Percentiles rank a stretch among this genome's conserved stretches.
These are phyloP conservation scores for Nothobranchius furzeri DNA, from an alignment of 2,113 vertebrate species.

Conservation along the genomic window DNA sequence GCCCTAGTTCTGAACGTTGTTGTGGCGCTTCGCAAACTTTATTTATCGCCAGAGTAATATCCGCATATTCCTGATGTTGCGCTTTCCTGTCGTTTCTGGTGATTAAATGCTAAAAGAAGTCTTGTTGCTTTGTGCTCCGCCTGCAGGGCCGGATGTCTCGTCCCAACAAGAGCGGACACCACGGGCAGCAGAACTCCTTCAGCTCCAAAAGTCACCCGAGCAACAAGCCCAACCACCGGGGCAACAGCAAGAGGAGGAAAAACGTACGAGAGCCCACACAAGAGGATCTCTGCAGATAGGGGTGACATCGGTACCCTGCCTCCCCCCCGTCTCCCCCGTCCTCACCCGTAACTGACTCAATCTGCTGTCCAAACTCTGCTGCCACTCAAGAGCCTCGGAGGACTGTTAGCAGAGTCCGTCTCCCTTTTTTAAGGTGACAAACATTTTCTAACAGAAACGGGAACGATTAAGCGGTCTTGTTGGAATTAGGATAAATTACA, in stretches of 20 bases:
- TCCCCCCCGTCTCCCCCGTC: background rate
- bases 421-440: conserved; percentile 54
- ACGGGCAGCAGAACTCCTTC: conserved; percentile 85
- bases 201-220: conserved; percentile 87
- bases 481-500: conserved; percentile 57
- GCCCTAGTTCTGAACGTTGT: no score
- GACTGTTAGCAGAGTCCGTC: conserved; percentile 53
- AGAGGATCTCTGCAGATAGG: conserved; percentile 95
- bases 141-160: conserved; percentile 86
- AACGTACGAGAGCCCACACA: conserved; percentile 89
- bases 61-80: no score
- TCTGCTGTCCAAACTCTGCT: conserved; percentile 57
- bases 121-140: conserved; percentile 24
- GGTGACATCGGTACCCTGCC: conserved; percentile 12
- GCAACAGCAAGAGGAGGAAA: conserved; percentile 96
- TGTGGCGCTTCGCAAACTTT: no score
- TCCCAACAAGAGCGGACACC: conserved; percentile 87
- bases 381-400: conserved; percentile 51
- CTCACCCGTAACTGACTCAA: conserved; percentile 56
- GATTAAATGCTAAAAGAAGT: background rate
- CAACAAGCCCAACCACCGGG: conserved; percentile 89
- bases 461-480: conserved; percentile 45
- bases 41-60: no score
- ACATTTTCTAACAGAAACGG: conserved; percentile 61
- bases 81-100: background rate